Base-by-base conservation (phyloP, 2,113 vertebrate genomes). In the Cyprinodon variegatus region DNA sequence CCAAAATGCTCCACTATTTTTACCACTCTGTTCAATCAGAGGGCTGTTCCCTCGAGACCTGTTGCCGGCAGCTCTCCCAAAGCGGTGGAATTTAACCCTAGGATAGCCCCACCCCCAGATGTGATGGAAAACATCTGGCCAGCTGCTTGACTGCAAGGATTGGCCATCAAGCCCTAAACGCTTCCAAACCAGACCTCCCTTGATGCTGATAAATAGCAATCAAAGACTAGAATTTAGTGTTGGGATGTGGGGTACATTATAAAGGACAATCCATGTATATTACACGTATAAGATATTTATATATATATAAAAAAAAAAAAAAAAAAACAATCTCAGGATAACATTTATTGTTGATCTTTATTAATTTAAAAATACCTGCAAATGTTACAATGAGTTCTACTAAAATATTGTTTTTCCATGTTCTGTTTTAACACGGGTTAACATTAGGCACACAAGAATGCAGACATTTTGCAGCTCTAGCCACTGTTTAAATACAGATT, bases 91-190 rank as follows among this genome's bases (percentile, higher is more conserved):
- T 95, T 90, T 93, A 94, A 94, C 93, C 93, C 91, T 22, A 46
- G 91, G 86, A 93, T 90, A 86, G 86, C 86, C 77, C 86, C 90
- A 29, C 90, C 82, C 79, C 86, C 87, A 93, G 89, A 93, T 92
- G 94, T 92, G 93, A 94, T 94, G 92, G 92, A 94, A 95, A 95
- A 95, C 93, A 94, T 93, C 93, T 93, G 93, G 88, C 81, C 85
- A 89, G 84, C 83, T 93, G 89, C 83, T 87, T 17, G 63, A 87
- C 48, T 70, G 86, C 72, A 74, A 84, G 85, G 78, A 45, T 64
- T 60, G 61, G 57, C 29, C n/a, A 76, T 72, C 70, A 89, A 67
- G 50, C 61, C 74, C 48, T 65, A 46, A 10, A 48, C 7, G 36
- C 64, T 43, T 65, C 8, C 63, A 9, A 63, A 77, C 29, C 12